These are phyloP conservation scores for Drosophila affinis DNA, from an alignment of 2,888 invertebrate species.

Conservation along the genomic window DNA sequence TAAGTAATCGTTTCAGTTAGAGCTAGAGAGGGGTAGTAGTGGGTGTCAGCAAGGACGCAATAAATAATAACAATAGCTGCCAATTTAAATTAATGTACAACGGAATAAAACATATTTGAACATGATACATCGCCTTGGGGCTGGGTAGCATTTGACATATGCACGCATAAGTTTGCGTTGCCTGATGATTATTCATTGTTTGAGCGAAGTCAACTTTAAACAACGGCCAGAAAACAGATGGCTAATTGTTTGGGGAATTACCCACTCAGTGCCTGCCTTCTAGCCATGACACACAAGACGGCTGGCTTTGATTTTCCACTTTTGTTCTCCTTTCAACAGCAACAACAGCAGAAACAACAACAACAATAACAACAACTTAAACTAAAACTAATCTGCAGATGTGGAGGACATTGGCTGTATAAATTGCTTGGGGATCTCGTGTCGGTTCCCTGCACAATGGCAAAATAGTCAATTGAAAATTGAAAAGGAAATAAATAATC, in stretches of 20 bases:
- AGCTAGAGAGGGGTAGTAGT: neutral
- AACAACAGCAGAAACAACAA: constrained; percentile 1
- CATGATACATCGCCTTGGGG: constrained; percentile 33
- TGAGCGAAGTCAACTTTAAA: constrained; percentile 11
- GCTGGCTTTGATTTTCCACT: constrained; percentile 65
- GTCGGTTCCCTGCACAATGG: constrained; percentile 45
- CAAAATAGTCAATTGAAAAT: constrained; percentile 38
- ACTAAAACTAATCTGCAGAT: constrained; percentile 60
- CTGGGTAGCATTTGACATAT: constrained; percentile 1
- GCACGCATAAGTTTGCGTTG: neutral
- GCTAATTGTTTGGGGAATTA: constrained; percentile 66
- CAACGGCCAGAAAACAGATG: constrained; percentile 11
- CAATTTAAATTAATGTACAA: neutral
- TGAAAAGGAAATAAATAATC: constrained; percentile 29
- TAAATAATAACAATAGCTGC: neutral
- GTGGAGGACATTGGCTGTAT: constrained; percentile 57
- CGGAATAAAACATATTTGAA: neutral
- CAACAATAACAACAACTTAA: constrained; percentile 12
- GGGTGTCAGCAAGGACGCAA: neutral
- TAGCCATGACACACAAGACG: constrained; percentile 48
- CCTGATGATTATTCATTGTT: constrained; percentile 19
- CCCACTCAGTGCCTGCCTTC: constrained; percentile 12
- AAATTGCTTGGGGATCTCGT: constrained; percentile 66
- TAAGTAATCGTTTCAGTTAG: neutral
- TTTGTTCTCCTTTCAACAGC: constrained; percentile 51